Evolutionary conservation across 2,888 invertebrate genomes (phyloP).

Genomic region (Xestia sexstrigata): DNA sequence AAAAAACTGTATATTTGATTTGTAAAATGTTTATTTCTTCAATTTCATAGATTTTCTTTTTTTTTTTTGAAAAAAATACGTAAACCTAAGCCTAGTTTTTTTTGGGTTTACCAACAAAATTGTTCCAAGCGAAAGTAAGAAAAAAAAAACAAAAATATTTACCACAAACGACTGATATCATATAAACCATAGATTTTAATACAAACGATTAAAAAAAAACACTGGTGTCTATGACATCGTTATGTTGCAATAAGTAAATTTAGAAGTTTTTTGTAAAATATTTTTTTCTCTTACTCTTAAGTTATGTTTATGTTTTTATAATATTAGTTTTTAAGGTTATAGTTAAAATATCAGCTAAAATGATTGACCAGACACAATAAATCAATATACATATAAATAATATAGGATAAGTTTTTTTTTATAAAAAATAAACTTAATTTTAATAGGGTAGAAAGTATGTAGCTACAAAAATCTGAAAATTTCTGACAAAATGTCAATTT

Average conservation of each 20-base stretch:
- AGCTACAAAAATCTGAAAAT: neutral
- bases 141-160: slow-evolving; percentile 62
- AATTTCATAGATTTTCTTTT: neutral
- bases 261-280: slow-evolving; percentile 79
- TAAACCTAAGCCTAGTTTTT: slow-evolving; percentile 32
- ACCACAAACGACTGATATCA: slow-evolving; percentile 79
- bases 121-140: slow-evolving; percentile 48
- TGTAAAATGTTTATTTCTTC: slow-evolving; percentile 5
- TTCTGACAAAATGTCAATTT: neutral
- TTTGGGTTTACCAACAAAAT: slow-evolving; percentile 57
- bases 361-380: slow-evolving; percentile 51
- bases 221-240: slow-evolving; percentile 79
- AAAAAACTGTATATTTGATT: slow-evolving; percentile 42
- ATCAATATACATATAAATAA: slow-evolving; percentile 47
- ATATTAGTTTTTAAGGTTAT: slow-evolving; percentile 52
- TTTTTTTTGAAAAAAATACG: slow-evolving; percentile 44
- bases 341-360: slow-evolving; percentile 44
- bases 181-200: slow-evolving; percentile 68
- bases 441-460: neutral
- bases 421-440: neutral
- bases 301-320: slow-evolving; percentile 53
- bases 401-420: slow-evolving; percentile 46
- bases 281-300: slow-evolving; percentile 65
- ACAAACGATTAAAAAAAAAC: slow-evolving; percentile 63
- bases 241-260: slow-evolving; percentile 86